Percentiles rank a stretch among this genome's conserved stretches.
Conservation (phyloP, 2,113 vertebrate genomes). For the Noctilio leporinus region DNA sequence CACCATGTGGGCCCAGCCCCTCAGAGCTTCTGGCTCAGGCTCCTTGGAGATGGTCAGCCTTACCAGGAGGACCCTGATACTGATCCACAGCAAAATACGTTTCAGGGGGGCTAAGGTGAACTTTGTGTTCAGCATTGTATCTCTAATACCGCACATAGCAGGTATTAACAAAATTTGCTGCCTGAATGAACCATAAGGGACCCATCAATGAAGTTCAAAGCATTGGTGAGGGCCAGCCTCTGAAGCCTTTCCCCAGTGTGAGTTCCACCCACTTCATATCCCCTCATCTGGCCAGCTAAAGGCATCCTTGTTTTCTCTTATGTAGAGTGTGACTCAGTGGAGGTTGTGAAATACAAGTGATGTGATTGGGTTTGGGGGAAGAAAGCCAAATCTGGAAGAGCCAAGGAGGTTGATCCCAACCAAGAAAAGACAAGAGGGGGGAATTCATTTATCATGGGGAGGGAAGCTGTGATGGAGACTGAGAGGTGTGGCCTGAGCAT, state of each 20-base stretch:
- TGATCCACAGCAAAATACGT: neutral
- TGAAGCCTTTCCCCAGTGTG: neutral
- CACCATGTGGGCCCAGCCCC: accelerated
- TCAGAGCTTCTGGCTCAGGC: neutral
- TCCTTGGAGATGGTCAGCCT: neutral
- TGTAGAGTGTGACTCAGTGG: neutral
- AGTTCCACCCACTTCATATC: neutral
- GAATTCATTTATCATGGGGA: neutral
- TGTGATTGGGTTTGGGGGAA: neutral
- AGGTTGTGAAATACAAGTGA: neutral
- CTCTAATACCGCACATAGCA: neutral
- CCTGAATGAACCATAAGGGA: neutral
- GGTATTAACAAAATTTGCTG: neutral
- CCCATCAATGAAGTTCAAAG: neutral
- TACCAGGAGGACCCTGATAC: neutral
- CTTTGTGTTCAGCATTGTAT: neutral
- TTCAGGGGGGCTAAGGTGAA: neutral
- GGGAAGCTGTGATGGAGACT: neutral
- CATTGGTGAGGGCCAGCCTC: neutral
- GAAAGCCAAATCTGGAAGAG: neutral
- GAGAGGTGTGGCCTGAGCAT: neutral
- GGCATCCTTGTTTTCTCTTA: neutral
- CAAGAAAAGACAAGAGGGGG: neutral
- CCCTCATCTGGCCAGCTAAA: neutral
- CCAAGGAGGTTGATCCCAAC: neutral